A percentile compares a stretch with the other conserved stretches of the same genome.
Evolutionary conservation across 1,140 invertebrate species (phyloP).

Genomic region (Cecropterus lyciades): DNA sequence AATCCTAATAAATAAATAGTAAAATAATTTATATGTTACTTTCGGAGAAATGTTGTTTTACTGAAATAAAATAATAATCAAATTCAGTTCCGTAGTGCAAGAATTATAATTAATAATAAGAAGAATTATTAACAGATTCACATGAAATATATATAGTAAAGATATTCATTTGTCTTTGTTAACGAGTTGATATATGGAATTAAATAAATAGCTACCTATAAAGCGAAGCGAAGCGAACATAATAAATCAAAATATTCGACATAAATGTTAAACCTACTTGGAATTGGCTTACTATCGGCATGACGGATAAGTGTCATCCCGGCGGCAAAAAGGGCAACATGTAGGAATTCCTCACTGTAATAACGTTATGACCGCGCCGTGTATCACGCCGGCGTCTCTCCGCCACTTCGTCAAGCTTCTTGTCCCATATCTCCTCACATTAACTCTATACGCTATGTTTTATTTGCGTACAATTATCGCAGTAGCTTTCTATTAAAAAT

Average conservation of each 20-base stretch:
- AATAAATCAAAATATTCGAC: too few species aligned
- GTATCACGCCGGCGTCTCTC: slow-evolving; percentile 46
- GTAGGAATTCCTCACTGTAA: slow-evolving; percentile 52
- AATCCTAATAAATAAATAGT: too few species aligned
- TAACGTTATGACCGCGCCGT: slow-evolving; percentile 54
- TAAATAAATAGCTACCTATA: too few species aligned
- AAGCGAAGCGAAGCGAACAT: too few species aligned
- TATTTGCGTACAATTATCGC: not conserved
- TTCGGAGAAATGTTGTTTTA: too few species aligned
- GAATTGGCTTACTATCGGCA: slow-evolving; percentile 21
- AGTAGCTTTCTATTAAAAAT: not conserved
- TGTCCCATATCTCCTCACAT: slow-evolving; percentile 51
- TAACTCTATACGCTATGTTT: slow-evolving; percentile 36
- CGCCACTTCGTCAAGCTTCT: slow-evolving; percentile 54
- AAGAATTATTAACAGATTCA: too few species aligned
- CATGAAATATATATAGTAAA: too few species aligned
- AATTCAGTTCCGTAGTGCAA: too few species aligned
- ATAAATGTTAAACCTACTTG: not conserved
- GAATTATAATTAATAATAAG: too few species aligned
- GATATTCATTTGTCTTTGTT: too few species aligned
- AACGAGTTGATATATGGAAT: slow-evolving; percentile 54
- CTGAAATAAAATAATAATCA: too few species aligned
- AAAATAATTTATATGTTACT: too few species aligned
- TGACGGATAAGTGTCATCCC: slow-evolving; percentile 51
- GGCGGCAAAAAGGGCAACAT: slow-evolving; percentile 52